Evolutionary conservation across 2,888 invertebrate genomes (phyloP).

Genomic region (Dasypolia templi): DNA sequence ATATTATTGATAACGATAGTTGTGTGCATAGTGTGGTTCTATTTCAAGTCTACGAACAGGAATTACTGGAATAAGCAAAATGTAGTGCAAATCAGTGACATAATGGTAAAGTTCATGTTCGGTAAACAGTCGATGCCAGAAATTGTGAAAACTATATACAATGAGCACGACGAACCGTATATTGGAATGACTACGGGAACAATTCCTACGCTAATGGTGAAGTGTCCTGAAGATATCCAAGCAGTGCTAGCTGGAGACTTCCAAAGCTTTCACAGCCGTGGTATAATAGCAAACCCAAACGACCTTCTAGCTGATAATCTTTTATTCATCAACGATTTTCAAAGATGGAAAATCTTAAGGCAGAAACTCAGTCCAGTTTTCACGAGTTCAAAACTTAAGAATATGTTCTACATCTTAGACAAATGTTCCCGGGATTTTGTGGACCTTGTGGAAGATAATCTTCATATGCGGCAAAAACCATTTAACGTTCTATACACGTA

Average conservation of each 20-base stretch:
- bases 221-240: conserved; percentile 78
- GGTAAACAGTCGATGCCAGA: conserved; percentile 76
- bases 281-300: conserved; percentile 72
- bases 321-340: conserved; percentile 76
- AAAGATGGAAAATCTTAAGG: conserved; percentile 81
- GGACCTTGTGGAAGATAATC: conserved; percentile 68
- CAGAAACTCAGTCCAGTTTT: conserved; percentile 83
- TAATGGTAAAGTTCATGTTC: conserved; percentile 72
- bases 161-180: conserved; percentile 68
- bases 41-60: conserved; percentile 55
- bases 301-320: conserved; percentile 79
- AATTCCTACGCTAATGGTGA: conserved; percentile 74
- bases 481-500: conserved; percentile 77
- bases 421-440: conserved; percentile 79
- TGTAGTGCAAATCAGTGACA: conserved; percentile 71
- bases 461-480: conserved; percentile 68
- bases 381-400: conserved; percentile 79
- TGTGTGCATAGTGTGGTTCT: conserved; percentile 63
- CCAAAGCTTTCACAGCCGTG: conserved; percentile 78
- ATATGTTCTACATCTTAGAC: conserved; percentile 82
- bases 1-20: conserved; percentile 56
- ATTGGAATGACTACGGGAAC: conserved; percentile 75
- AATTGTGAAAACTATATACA: conserved; percentile 75
- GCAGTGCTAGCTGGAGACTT: conserved; percentile 77
- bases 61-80: conserved; percentile 80